Base-by-base conservation (phyloP, 2,113 vertebrate genomes). In the Promerops cafer region DNA sequence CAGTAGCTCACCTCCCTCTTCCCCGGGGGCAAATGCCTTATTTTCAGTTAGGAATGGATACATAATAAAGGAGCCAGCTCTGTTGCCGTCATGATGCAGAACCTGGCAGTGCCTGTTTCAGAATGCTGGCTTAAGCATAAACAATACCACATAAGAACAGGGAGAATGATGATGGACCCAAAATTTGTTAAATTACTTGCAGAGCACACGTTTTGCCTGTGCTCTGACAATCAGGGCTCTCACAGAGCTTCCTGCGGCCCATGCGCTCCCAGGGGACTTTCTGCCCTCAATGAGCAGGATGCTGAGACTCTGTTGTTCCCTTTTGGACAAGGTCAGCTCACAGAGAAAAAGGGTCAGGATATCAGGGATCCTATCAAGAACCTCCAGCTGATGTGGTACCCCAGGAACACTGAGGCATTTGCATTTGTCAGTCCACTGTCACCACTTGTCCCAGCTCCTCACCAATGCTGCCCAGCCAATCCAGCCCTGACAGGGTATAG, bases 31-130 rank as follows among this genome's bases (percentile, higher is more conserved):
- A 94, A 93, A 90, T 95, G 92, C 90, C 79, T 91, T 94, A 93
- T 95, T 96, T 94, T 92, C 96, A 93, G 92, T 96, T 96, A 96
- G 93, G 90, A 91, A 95, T 88, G 82, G 94, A 63, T 96, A 83
- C 90, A 91, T 86, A 96, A 91, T 83, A 85, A 95, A 96, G 89
- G 83, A 96, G 79, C 76, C 64, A 96, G 57, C 88, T 94, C 94
- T 81, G 74, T 64, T 95, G 80, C 76, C 1, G 12, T 96, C 93
- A 93, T 90, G 72, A 83, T 95, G 93, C 72, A 90, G 88, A 97
- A 94, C 76, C 93, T 94, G 93, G 92, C 85, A 84, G 40, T 93
- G 93, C 85, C 80, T 96, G 96, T 92, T 96, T 96, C 47, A 80
- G 76, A 96, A 68, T 87, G 93, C 96, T 96, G 64, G 93, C n/a